Conservation (phyloP, 2,888 invertebrate genomes). For the Athetis lepigone region DNA sequence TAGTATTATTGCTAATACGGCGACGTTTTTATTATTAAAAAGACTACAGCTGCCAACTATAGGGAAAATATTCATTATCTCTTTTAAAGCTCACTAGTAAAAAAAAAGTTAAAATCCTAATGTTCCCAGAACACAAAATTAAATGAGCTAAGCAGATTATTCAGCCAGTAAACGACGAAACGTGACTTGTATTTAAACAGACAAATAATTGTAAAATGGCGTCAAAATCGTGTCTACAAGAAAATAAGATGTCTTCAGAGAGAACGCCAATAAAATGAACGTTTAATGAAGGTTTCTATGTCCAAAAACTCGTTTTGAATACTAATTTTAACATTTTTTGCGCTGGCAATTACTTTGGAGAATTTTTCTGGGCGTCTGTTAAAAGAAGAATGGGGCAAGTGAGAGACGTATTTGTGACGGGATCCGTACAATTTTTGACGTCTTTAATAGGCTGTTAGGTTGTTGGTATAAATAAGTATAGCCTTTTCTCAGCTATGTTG, state of each 20-base stretch:
- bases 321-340: constrained; percentile 11
- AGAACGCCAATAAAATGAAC: constrained; percentile 5
- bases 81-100: too few relatives aligned
- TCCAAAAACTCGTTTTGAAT: constrained; percentile 10
- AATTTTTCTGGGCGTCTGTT: too few relatives aligned
- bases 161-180: constrained; percentile 10
- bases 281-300: constrained; percentile 34
- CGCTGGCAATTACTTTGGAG: background rate
- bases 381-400: too few relatives aligned
- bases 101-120: constrained; percentile 18
- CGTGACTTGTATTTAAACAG: constrained; percentile 38
- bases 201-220: constrained; percentile 9
- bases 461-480: too few relatives aligned
- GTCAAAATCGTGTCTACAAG: background rate
- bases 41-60: too few relatives aligned
- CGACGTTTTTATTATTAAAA: too few relatives aligned
- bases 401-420: too few relatives aligned
- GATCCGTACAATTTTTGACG: too few relatives aligned
- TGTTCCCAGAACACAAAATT: constrained; percentile 16
- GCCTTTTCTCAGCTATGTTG: too few relatives aligned
- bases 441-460: too few relatives aligned
- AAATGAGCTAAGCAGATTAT: constrained; percentile 22
- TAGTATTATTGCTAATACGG: too few relatives aligned
- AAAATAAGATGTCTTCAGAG: constrained; percentile 24
- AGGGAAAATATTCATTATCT: background rate